phyloP scores from a whole-genome alignment of 2,797 vertebrate genomes.

The Todus mexicanus region DNA sequence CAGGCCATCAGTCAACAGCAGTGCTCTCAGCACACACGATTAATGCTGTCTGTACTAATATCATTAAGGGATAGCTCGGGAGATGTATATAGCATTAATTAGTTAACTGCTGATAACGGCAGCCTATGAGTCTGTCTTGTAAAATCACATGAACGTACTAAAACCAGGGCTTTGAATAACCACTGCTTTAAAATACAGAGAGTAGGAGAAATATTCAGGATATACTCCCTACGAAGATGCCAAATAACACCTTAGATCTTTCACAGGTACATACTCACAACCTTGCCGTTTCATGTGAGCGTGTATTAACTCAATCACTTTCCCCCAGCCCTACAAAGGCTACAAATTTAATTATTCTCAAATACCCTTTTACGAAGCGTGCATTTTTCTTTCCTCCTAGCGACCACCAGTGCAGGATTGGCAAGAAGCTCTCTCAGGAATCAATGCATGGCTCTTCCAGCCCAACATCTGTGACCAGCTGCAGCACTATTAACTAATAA shows the following conservation, averaged over 20 bases:
- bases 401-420: not conserved
- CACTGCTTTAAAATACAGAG: not conserved
- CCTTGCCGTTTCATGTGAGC: not conserved
- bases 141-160: not conserved
- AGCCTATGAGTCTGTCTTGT: not conserved
- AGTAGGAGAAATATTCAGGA: not conserved
- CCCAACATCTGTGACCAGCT: slow-evolving; percentile 57
- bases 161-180: not conserved
- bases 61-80: slow-evolving; percentile 24
- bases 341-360: not conserved
- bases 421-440: slow-evolving; percentile 35
- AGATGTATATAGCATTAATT: slow-evolving; percentile 50
- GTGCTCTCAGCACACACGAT: not conserved
- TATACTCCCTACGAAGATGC: not conserved
- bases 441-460: slow-evolving; percentile 1
- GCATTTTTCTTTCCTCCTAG: slow-evolving; percentile 5
- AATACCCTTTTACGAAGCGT: not conserved
- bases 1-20: slow-evolving; percentile 43
- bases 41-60: slow-evolving; percentile 37
- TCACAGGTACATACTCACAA: not conserved
- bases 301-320: not conserved
- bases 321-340: not conserved
- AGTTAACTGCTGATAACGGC: slow-evolving; percentile 54
- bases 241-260: not conserved
- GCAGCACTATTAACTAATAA: slow-evolving; percentile 29